Percentiles rank a stretch among this genome's conserved stretches.
phyloP scores from a whole-genome alignment of 1,140 invertebrate species.

The Latrodectus geometricus region DNA sequence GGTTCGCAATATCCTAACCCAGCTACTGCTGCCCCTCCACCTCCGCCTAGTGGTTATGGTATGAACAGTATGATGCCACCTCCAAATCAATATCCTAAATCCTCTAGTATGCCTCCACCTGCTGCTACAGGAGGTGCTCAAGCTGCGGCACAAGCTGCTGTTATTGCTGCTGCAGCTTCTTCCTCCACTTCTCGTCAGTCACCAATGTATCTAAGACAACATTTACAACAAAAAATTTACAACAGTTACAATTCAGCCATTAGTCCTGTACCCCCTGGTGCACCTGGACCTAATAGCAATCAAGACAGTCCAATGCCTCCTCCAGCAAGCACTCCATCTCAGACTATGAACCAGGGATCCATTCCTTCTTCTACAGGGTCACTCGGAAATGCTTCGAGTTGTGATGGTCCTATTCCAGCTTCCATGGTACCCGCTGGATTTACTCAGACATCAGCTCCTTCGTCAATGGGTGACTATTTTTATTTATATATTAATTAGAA shows the following conservation, averaged over 20 bases:
- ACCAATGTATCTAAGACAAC: slow-evolving; percentile 77
- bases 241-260: slow-evolving; percentile 65
- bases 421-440: slow-evolving; percentile 49
- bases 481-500: too few relatives aligned
- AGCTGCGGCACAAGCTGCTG: slow-evolving; percentile 67
- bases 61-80: slow-evolving; percentile 66
- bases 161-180: slow-evolving; percentile 69
- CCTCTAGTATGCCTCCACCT: slow-evolving; percentile 36
- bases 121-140: slow-evolving; percentile 69
- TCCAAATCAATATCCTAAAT: slow-evolving; percentile 64
- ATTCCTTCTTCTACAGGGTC: slow-evolving; percentile 50
- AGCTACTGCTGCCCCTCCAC: slow-evolving; percentile 15
- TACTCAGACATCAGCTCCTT: slow-evolving; percentile 56
- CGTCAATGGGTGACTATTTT: slow-evolving; percentile 6
- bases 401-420: slow-evolving; percentile 39
- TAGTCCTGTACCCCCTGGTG: slow-evolving; percentile 58
- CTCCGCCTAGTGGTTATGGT: slow-evolving; percentile 10
- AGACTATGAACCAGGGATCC: slow-evolving; percentile 42
- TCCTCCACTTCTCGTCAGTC: slow-evolving; percentile 63
- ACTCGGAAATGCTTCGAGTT: slow-evolving; percentile 30
- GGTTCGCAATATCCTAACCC: slow-evolving; percentile 67
- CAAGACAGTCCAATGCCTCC: slow-evolving; percentile 66
- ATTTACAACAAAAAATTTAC: slow-evolving; percentile 69
- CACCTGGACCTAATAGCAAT: slow-evolving; percentile 68
- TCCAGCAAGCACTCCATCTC: slow-evolving; percentile 54